phyloP scores from a whole-genome alignment of 2,888 invertebrate species.

The Trypoxylon attenuatum region DNA sequence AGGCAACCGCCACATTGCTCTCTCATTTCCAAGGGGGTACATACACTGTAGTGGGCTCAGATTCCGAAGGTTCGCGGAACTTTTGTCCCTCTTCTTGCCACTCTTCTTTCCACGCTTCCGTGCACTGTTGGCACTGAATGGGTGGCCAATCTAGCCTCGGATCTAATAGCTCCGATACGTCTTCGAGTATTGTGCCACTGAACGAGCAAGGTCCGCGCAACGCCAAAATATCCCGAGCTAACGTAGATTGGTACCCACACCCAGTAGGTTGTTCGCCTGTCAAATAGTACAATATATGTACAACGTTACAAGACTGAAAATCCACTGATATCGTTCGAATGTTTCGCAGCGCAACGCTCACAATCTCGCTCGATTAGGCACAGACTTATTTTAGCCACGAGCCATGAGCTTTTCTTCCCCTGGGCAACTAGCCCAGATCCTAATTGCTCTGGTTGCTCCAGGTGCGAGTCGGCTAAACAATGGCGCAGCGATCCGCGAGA shows the following conservation, averaged over 20 bases:
- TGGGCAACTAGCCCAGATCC: no score
- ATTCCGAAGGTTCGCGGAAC: conserved; percentile 26
- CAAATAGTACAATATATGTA: no score
- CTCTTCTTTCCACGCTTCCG: no score
- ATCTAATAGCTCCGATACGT: conserved; percentile 41
- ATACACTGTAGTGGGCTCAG: conserved; percentile 22
- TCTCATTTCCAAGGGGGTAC: conserved; percentile 21
- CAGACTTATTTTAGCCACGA: no score
- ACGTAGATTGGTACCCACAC: conserved; percentile 5
- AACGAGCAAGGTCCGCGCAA: neutral
- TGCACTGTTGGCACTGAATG: conserved; percentile 34
- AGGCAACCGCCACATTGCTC: conserved; percentile 23
- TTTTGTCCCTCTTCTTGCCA: conserved; percentile 33
- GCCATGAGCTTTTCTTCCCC: no score
- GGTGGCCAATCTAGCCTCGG: conserved; percentile 12
- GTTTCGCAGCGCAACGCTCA: no score
- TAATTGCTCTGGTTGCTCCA: no score
- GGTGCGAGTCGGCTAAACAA: neutral
- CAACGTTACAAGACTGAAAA: no score
- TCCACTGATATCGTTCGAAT: no score
- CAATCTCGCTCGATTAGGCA: no score
- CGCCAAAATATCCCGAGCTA: neutral
- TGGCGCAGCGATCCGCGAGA: neutral
- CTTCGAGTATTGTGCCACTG: conserved; percentile 25
- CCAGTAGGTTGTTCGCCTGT: no score